Evolutionary conservation across 2,797 vertebrate species (phyloP), one percentile per base, ranked within the genome.

Genomic region (Mastacembelus armatus): DNA sequence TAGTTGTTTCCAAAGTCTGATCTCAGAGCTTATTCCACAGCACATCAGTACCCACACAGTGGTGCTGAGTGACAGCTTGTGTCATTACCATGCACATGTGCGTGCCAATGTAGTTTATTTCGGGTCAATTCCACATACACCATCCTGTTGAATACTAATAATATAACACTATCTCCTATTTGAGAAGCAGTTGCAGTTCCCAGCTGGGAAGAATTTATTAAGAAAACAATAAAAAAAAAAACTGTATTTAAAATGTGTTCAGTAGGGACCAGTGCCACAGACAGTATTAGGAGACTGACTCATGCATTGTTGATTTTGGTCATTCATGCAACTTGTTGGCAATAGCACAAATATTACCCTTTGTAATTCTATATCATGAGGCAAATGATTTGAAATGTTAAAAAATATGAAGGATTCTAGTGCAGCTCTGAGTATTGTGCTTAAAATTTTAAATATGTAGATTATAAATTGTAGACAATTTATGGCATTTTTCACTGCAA

Each of bases 31-130:
- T n/a, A n/a, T n/a, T n/a, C n/a, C n/a, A n/a, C n/a, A n/a, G n/a
- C n/a, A n/a, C n/a, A n/a, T n/a, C n/a, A n/a, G n/a, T n/a, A n/a
- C n/a, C n/a, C n/a, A n/a, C n/a, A n/a, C n/a, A n/a, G n/a, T n/a
- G n/a, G n/a, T n/a, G n/a, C n/a, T n/a, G n/a, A n/a, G n/a, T n/a
- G n/a, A n/a, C n/a, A n/a, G n/a, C n/a, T n/a, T n/a, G n/a, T n/a
- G n/a, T n/a, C n/a, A n/a, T n/a, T n/a, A n/a, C n/a, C 39, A 21
- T 8, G 2, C 22, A n/a, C 4, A 5, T 11, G 19, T 36, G n/a
- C 33, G n/a, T n/a, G n/a, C n/a, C n/a, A 40, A 43, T 26, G 19
- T 22, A 39, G 18, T 52, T 55, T 47, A 40, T 47, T 36, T 38
- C 30, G 30, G 55, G 12, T 7, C 8, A 35, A 5, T 45, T 12